Percentiles rank a stretch among this genome's conserved stretches.
Conservation (phyloP, 2,113 vertebrate genomes). For the Anguilla japonica region DNA sequence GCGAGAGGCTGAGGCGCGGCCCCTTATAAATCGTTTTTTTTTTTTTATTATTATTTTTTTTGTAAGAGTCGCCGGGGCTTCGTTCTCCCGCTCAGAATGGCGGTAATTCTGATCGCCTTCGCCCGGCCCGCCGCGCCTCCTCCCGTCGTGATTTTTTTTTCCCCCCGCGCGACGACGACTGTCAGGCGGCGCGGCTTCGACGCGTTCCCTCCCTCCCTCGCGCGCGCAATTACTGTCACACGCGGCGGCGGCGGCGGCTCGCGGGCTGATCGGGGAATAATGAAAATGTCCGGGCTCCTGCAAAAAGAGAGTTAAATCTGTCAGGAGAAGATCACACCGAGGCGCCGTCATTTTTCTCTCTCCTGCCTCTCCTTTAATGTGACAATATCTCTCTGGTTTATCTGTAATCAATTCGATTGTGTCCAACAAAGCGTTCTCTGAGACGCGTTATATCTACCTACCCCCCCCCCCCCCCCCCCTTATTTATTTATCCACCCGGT, state of each 20-base stretch:
- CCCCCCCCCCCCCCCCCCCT: neutral
- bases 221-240: slow-evolving; percentile 36
- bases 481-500: neutral
- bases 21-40: neutral
- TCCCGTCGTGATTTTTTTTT: slow-evolving; percentile 6
- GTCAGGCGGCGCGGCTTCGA: neutral
- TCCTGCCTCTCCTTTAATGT: neutral
- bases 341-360: neutral
- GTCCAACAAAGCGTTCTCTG: slow-evolving; percentile 6
- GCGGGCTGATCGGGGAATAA: slow-evolving; percentile 26
- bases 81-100: neutral
- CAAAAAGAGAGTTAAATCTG: slow-evolving; percentile 16
- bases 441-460: neutral
- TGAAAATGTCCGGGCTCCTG: slow-evolving; percentile 23
- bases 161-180: neutral
- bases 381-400: slow-evolving; percentile 22
- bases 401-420: neutral
- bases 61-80: too few species aligned
- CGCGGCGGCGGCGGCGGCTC: neutral
- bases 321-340: slow-evolving; percentile 20
- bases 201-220: slow-evolving; percentile 3
- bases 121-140: neutral
- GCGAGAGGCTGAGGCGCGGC: neutral
- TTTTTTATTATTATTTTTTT: too few species aligned
- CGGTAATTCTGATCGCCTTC: too few species aligned